Evolutionary conservation across 2,888 invertebrate genomes (phyloP).

Genomic region (Cordilura impudica): DNA sequence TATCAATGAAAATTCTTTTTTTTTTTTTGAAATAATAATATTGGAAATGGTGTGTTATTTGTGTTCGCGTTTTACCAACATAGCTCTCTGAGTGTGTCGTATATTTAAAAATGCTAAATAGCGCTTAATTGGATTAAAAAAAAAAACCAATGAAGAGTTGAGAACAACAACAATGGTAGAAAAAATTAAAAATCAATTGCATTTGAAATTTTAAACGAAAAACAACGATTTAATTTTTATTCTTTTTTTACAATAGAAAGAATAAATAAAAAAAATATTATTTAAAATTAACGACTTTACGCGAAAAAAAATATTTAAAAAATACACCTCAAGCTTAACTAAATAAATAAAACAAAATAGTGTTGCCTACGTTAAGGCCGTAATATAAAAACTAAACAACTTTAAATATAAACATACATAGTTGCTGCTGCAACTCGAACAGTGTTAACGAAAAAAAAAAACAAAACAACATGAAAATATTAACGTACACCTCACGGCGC

Average conservation of each 20-base stretch:
- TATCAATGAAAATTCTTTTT: neutral
- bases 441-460: neutral
- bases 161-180: constrained; percentile 45
- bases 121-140: constrained; percentile 57
- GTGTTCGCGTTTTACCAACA: neutral
- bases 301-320: neutral
- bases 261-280: constrained; percentile 6
- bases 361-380: constrained; percentile 61
- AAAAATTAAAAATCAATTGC: constrained; percentile 55
- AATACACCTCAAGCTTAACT: neutral
- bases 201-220: constrained; percentile 58
- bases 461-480: constrained; percentile 66
- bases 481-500: constrained; percentile 75
- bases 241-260: constrained; percentile 6
- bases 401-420: neutral
- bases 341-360: constrained; percentile 30
- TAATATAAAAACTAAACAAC: neutral
- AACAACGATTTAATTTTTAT: constrained; percentile 49
- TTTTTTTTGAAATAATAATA: no score
- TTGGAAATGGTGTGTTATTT: no score
- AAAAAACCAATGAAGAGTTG: neutral
- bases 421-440: neutral
- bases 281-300: neutral
- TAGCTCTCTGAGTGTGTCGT: constrained; percentile 35
- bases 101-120: constrained; percentile 27